Evolutionary conservation across 2,113 vertebrate species (phyloP), one percentile per base, ranked within the genome.

Genomic region (Sclerurus mexicanus): DNA sequence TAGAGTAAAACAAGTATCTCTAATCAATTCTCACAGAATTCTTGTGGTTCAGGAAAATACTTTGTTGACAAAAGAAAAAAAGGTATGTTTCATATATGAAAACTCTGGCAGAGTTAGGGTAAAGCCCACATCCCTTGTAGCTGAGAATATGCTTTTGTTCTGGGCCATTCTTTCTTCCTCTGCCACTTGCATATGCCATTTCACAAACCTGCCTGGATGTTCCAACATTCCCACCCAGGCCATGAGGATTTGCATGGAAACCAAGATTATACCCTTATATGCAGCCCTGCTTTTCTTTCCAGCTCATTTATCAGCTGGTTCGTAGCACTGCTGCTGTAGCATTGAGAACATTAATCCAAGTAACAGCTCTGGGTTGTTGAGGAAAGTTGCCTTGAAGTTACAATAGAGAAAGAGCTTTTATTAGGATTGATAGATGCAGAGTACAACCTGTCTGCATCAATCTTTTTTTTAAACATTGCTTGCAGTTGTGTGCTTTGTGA

Each of bases 51-150:
- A 55, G 42, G 17, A 31, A 44, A 66, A 18, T 74, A 31, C 12
- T 50, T 64, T 68, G 7, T 30, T 77, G 33, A 28, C 8, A 24
- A 16, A 40, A 35, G n/a, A 42, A 40, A 42, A 39, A 75, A 39
- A 33, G 3, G 3, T 1, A 1, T 30, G 4, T 27, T 80, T 80
- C 19, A 8, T 64, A 1, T n/a, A 42, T 37, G 20, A 73, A 69
- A 23, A 35, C 30, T 56, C 2, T 9, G 13, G 22, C 9, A 62
- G 40, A 77, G 28, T 25, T 75, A 21, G 46, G 20, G 33, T 33
- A 33, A 24, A 77, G 11, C 27, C 9, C 28, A 30, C 14, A 49
- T 56, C 7, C 11, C 33, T 31, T 73, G 12, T 18, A 63, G 33
- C 11, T 83, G 3, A 27, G 60, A 30, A 33, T 42, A 8, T 25